Conservation (phyloP, 2,797 vertebrate species). For the Onychomys arenicola region DNA sequence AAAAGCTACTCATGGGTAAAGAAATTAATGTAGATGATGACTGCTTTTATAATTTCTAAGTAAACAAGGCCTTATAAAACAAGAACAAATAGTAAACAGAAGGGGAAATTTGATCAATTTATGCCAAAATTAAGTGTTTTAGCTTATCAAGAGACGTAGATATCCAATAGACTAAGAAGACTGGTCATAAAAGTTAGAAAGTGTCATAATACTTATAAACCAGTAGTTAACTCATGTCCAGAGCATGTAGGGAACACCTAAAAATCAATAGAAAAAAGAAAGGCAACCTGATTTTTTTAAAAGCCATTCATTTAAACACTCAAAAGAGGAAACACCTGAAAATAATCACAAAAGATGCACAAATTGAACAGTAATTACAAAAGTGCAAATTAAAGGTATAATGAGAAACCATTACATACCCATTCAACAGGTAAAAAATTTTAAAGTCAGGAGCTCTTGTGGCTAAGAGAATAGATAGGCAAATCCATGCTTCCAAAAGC, state of each 20-base stretch:
- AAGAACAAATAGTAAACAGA: neutral
- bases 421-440: conserved; percentile 3
- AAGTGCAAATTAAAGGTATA: conserved; percentile 23
- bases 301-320: neutral
- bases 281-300: neutral
- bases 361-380: conserved; percentile 27
- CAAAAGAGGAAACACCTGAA: neutral
- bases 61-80: conserved; percentile 18
- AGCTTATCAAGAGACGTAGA: neutral
- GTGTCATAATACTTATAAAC: neutral
- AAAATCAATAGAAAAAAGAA: conserved; percentile 30
- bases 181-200: neutral
- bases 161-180: neutral
- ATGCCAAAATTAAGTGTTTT: neutral
- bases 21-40: neutral
- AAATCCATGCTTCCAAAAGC: neutral
- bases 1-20: neutral
- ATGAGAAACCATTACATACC: conserved; percentile 14
- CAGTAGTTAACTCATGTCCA: neutral
- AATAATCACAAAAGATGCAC: neutral
- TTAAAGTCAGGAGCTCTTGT: neutral
- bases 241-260: conserved; percentile 25
- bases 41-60: neutral
- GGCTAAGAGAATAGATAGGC: neutral
- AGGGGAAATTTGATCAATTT: neutral